These are phyloP conservation scores for Micromys minutus DNA, from an alignment of 2,113 vertebrate species.

Conservation along the genomic window DNA sequence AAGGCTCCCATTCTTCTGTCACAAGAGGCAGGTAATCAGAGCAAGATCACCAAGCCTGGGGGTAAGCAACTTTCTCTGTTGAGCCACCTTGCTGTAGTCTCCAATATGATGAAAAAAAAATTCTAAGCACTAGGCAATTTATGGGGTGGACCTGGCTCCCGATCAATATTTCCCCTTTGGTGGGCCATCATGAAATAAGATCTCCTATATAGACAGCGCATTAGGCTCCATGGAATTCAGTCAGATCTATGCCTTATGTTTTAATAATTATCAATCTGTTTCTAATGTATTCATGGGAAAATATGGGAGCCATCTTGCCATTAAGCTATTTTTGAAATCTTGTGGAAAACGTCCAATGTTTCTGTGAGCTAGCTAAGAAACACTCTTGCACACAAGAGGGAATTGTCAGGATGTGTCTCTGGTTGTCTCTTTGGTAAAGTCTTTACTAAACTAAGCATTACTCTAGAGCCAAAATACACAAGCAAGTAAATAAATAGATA, in stretches of 20 bases:
- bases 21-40: neutral
- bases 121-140: neutral
- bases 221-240: neutral
- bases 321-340: slow-evolving; percentile 65
- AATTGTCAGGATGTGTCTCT: neutral
- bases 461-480: neutral
- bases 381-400: neutral
- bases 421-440: neutral
- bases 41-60: neutral
- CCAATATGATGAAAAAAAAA: neutral
- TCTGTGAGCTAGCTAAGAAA: slow-evolving; percentile 19
- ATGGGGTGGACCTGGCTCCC: fast-evolving
- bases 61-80: neutral
- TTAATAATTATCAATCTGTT: slow-evolving; percentile 49
- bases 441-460: slow-evolving; percentile 45
- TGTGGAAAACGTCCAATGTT: slow-evolving; percentile 50
- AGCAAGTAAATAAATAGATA: neutral
- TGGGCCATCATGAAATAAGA: neutral
- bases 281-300: slow-evolving; percentile 64
- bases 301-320: slow-evolving; percentile 64
- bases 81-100: neutral
- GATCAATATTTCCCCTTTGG: neutral
- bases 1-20: neutral
- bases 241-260: neutral
- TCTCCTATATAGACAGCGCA: neutral